A percentile compares a stretch with the other conserved stretches of the same genome.
phyloP scores from a whole-genome alignment of 2,113 vertebrate genomes.

The human (Homo sapiens) region GRCh38 chr7:26857501-26858000 shows the following conservation, averaged over 20 bases:
- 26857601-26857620: neutral
- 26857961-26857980: neutral
- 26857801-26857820: slow-evolving; percentile 54
- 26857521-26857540: neutral
- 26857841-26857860: slow-evolving; percentile 57
- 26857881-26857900: neutral
- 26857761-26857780: slow-evolving; percentile 73
- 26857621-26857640: neutral
- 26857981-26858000: neutral
- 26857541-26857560: neutral
- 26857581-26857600: neutral
- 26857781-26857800: slow-evolving; percentile 60
- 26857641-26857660: neutral
- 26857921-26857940: slow-evolving; percentile 49
- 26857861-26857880: slow-evolving; percentile 7
- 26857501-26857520: neutral
- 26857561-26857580: neutral
- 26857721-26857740: slow-evolving; percentile 56
- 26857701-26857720: slow-evolving; percentile 40
- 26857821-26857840: slow-evolving; percentile 61
- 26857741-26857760: slow-evolving; percentile 64
- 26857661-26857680: neutral
- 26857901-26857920: neutral
- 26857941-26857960: slow-evolving; percentile 42
- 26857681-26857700: neutral